Conservation (phyloP, 2,888 invertebrate genomes). For the Dyspetes luteomarginatus region DNA sequence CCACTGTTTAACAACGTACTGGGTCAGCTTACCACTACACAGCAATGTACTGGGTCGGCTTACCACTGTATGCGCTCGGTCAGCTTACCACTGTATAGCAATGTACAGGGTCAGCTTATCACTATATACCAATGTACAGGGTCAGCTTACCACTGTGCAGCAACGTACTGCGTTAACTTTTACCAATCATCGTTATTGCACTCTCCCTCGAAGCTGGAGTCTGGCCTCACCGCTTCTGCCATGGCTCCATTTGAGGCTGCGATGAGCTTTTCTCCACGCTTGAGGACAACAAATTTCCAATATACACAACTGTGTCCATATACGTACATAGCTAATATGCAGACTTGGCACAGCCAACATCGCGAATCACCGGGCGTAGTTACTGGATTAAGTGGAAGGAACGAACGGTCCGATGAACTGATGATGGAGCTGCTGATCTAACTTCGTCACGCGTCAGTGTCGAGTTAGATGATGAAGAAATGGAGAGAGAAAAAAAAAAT, state of each 20-base stretch:
- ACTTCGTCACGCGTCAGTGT: slow-evolving; percentile 81
- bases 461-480: slow-evolving; percentile 76
- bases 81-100: slow-evolving; percentile 56
- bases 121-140: slow-evolving; percentile 48
- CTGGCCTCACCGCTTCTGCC: not conserved
- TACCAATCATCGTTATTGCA: slow-evolving; percentile 50
- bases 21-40: slow-evolving; percentile 2
- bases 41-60: slow-evolving; percentile 39
- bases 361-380: slow-evolving; percentile 70
- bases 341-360: slow-evolving; percentile 53
- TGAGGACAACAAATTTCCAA: slow-evolving; percentile 58
- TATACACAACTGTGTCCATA: not conserved
- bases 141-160: slow-evolving; percentile 36
- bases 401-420: slow-evolving; percentile 62
- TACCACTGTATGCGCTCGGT: too few species aligned
- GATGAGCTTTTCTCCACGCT: slow-evolving; percentile 63
- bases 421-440: slow-evolving; percentile 72
- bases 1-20: slow-evolving; percentile 51
- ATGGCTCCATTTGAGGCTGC: slow-evolving; percentile 15
- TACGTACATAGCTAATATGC: slow-evolving; percentile 3
- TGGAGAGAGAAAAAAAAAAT: slow-evolving; percentile 32
- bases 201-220: slow-evolving; percentile 57
- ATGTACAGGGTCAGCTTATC: not conserved
- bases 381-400: slow-evolving; percentile 69
- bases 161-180: slow-evolving; percentile 7